These are phyloP conservation scores for Amphipyra tragopoginis DNA, from an alignment of 2,888 invertebrate genomes.

Conservation along the genomic window DNA sequence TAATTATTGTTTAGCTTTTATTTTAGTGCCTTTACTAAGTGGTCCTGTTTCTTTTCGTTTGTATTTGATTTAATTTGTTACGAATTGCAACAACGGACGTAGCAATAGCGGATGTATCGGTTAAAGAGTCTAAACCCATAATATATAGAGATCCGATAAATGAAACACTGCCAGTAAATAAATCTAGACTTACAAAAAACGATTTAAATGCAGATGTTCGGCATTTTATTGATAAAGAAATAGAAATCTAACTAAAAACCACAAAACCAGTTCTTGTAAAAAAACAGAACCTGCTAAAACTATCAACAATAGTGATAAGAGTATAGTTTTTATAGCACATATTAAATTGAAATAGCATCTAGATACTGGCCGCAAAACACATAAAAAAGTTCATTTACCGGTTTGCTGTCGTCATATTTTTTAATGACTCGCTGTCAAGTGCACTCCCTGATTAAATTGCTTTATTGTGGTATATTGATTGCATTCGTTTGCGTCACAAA, in stretches of 20 bases:
- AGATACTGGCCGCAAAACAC: background rate
- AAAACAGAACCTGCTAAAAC: no score
- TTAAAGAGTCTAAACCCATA: no score
- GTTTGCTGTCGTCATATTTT: background rate
- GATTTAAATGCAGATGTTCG: no score
- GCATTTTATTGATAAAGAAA: no score
- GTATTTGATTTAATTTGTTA: slow-evolving; percentile 5
- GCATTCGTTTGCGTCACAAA: slow-evolving; percentile 34
- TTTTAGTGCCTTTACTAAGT: slow-evolving; percentile 16
- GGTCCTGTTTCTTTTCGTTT: slow-evolving; percentile 1
- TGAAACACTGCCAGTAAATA: no score
- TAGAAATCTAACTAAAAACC: no score
- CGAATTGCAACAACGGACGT: background rate
- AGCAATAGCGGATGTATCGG: no score
- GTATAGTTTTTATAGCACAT: background rate
- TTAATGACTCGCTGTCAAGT: slow-evolving; percentile 20
- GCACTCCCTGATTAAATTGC: slow-evolving; percentile 17
- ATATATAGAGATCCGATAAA: no score
- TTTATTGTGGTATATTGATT: slow-evolving; percentile 40
- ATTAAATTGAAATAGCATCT: background rate
- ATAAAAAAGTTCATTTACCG: slow-evolving; percentile 1
- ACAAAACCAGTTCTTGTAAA: no score
- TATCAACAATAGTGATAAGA: no score
- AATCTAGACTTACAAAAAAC: no score
- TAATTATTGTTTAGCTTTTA: slow-evolving; percentile 39